Percentiles rank a stretch among this genome's conserved stretches.
phyloP scores from a whole-genome alignment of 2,113 vertebrate species.

The Turnix velox region DNA sequence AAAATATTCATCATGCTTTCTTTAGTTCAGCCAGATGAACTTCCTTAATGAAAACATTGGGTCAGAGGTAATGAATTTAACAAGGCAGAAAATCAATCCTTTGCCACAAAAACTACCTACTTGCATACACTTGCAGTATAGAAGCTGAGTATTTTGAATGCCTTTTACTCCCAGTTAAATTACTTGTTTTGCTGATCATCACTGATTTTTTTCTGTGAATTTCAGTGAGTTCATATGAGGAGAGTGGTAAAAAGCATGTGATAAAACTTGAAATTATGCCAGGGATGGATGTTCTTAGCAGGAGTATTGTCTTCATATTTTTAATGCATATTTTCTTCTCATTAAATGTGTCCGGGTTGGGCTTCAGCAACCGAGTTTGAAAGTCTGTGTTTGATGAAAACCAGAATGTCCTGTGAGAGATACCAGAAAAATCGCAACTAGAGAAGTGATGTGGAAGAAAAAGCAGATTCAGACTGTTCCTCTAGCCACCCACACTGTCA shows the following conservation, averaged over 20 bases:
- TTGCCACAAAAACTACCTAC: neutral
- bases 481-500: neutral
- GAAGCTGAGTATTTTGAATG: neutral
- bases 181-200: neutral
- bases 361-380: neutral
- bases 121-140: neutral
- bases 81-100: neutral
- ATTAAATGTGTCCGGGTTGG: neutral
- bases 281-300: neutral
- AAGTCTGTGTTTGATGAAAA: conserved; percentile 3
- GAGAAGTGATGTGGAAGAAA: neutral
- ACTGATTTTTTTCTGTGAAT: neutral
- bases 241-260: neutral
- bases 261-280: neutral
- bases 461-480: neutral
- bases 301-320: neutral
- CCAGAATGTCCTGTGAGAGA: conserved; percentile 10
- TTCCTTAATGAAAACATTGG: neutral
- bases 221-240: neutral
- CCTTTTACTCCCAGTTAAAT: neutral
- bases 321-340: neutral
- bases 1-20: neutral
- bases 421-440: neutral
- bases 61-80: neutral
- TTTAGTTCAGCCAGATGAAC: neutral